Evolutionary conservation across 2,797 vertebrate genomes (phyloP).

Genomic region (Calcarius lapponicus): DNA sequence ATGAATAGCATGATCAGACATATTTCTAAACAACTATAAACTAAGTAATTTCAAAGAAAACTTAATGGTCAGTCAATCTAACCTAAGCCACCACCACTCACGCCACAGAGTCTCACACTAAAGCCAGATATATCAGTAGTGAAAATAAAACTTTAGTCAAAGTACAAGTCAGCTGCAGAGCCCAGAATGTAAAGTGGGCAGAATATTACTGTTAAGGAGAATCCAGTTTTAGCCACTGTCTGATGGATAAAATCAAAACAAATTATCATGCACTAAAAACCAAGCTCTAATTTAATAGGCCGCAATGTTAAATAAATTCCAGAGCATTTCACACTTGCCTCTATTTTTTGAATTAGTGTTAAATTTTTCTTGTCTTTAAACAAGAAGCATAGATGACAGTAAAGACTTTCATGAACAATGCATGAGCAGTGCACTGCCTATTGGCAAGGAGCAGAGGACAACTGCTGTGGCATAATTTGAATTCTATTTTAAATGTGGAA

Average conservation of each 20-base stretch:
- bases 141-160: background rate
- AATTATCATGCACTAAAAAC: background rate
- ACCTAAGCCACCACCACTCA: background rate
- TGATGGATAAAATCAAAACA: background rate
- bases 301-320: background rate
- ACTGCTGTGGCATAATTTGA: background rate
- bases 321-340: background rate
- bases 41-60: background rate
- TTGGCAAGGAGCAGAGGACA: accelerated
- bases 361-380: background rate
- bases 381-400: background rate
- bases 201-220: background rate
- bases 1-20: background rate
- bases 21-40: background rate
- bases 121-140: background rate
- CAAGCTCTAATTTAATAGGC: background rate
- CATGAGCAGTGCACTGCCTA: background rate
- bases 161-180: background rate
- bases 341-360: background rate
- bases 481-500: background rate
- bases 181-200: background rate
- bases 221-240: background rate
- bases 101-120: background rate
- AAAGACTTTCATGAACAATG: background rate
- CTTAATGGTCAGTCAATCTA: background rate